Evolutionary conservation across 2,888 invertebrate genomes (phyloP).

Genomic region (Leptogaster cylindrica): DNA sequence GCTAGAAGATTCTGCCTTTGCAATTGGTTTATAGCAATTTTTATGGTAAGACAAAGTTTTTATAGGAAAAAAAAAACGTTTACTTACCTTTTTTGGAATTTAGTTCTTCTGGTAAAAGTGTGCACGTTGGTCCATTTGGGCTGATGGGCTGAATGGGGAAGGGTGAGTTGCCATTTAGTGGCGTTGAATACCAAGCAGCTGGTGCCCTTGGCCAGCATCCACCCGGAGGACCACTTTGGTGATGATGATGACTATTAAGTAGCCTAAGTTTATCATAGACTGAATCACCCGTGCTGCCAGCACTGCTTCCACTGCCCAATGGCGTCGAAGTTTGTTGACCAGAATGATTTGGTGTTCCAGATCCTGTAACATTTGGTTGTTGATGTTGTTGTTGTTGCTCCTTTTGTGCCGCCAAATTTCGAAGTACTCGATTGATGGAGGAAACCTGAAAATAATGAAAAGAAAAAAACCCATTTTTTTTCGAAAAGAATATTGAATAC

Average conservation of each 20-base stretch:
- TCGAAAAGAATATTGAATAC: background rate
- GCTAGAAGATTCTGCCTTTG: too few relatives aligned
- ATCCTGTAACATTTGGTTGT: conserved; percentile 35
- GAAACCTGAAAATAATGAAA: conserved; percentile 73
- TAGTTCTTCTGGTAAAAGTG: conserved; percentile 46
- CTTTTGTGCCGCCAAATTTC: conserved; percentile 95
- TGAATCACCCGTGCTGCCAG: conserved; percentile 52
- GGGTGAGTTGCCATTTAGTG: conserved; percentile 52
- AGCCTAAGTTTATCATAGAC: conserved; percentile 59
- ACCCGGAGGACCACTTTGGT: conserved; percentile 47
- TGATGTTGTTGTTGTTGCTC: conserved; percentile 61
- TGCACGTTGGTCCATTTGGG: conserved; percentile 46
- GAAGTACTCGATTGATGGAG: conserved; percentile 95
- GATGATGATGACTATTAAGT: conserved; percentile 53
- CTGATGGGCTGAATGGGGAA: conserved; percentile 51
- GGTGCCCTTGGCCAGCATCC: conserved; percentile 55
- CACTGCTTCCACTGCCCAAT: conserved; percentile 56
- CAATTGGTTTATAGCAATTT: too few relatives aligned
- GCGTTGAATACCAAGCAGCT: conserved; percentile 58
- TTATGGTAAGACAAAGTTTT: background rate
- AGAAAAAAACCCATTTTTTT: background rate
- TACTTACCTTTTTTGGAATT: conserved; percentile 48
- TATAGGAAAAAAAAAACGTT: background rate
- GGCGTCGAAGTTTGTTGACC: conserved; percentile 55
- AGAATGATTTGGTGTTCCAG: conserved; percentile 42